Conservation (phyloP, 2,113 vertebrate genomes). For the Seriola aureovittata region DNA sequence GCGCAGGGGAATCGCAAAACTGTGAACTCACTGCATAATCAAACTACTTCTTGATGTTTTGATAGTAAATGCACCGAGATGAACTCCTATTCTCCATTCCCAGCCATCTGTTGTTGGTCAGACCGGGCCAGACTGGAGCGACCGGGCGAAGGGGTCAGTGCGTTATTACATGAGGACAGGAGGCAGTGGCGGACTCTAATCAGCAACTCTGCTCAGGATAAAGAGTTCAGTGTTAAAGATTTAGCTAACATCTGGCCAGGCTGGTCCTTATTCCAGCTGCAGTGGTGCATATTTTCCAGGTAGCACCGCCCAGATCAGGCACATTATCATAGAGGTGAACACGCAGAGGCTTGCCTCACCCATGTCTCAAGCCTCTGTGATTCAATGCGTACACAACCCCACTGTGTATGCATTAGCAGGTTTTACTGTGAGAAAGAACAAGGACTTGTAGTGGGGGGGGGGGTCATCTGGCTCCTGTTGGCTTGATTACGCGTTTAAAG, state of each 20-base stretch:
- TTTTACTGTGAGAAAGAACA: slow-evolving; percentile 24
- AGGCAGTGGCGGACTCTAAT: slow-evolving; percentile 58
- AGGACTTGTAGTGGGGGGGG: slow-evolving; percentile 24
- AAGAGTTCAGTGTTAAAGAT: slow-evolving; percentile 50
- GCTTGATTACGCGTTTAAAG: slow-evolving; percentile 59
- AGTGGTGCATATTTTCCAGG: slow-evolving; percentile 14
- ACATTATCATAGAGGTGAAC: slow-evolving; percentile 17
- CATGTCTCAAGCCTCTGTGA: not conserved
- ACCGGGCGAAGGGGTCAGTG: slow-evolving; percentile 27
- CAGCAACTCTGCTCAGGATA: slow-evolving; percentile 46
- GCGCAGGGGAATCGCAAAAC: not conserved
- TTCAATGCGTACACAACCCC: not conserved
- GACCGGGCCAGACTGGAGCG: slow-evolving; percentile 28
- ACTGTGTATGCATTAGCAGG: slow-evolving; percentile 22
- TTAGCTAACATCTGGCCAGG: slow-evolving; percentile 64
- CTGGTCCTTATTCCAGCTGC: slow-evolving; percentile 7
- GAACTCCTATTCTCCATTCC: slow-evolving; percentile 19
- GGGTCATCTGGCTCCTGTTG: slow-evolving; percentile 40
- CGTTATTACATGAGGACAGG: slow-evolving; percentile 53
- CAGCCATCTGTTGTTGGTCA: slow-evolving; percentile 62
- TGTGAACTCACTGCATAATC: not conserved
- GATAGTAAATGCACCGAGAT: slow-evolving; percentile 20
- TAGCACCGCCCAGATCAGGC: slow-evolving; percentile 4
- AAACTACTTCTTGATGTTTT: slow-evolving; percentile 11
- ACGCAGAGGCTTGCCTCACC: not conserved